These are phyloP conservation scores for Scalopus aquaticus DNA, from an alignment of 2,113 vertebrate species.

Conservation along the genomic window DNA sequence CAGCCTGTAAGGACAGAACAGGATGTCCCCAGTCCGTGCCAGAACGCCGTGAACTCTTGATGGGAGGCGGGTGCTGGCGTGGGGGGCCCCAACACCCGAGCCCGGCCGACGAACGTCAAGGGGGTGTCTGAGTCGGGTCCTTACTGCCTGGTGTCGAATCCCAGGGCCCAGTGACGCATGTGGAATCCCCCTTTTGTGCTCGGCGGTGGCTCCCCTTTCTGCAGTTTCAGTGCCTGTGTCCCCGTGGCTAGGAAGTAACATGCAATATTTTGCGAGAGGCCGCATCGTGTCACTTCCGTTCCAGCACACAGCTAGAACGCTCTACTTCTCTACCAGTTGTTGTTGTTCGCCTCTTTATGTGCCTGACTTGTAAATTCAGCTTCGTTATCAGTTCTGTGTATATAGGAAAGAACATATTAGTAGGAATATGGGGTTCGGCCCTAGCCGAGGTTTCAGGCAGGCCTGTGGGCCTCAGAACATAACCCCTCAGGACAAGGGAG, in stretches of 20 bases:
- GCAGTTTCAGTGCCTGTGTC: neutral
- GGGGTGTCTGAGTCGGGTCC: neutral
- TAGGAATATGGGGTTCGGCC: neutral
- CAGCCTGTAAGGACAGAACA: neutral
- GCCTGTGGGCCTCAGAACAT: neutral
- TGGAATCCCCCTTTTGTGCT: neutral
- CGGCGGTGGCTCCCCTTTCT: neutral
- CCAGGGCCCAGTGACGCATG: neutral
- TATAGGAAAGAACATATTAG: neutral
- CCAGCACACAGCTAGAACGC: neutral
- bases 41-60: neutral
- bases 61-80: neutral
- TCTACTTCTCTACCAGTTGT: neutral
- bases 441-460: neutral
- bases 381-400: neutral
- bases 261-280: neutral
- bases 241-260: neutral
- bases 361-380: neutral
- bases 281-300: neutral
- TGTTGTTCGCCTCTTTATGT: neutral
- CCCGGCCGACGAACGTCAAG: too few relatives aligned
- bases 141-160: neutral
- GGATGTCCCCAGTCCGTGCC: neutral
- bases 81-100: too few relatives aligned
- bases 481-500: neutral